A percentile compares a stretch with the other conserved stretches of the same genome.
These are phyloP conservation scores for Tolypeutes matacus DNA, from an alignment of 2,797 vertebrate species.

Conservation along the genomic window DNA sequence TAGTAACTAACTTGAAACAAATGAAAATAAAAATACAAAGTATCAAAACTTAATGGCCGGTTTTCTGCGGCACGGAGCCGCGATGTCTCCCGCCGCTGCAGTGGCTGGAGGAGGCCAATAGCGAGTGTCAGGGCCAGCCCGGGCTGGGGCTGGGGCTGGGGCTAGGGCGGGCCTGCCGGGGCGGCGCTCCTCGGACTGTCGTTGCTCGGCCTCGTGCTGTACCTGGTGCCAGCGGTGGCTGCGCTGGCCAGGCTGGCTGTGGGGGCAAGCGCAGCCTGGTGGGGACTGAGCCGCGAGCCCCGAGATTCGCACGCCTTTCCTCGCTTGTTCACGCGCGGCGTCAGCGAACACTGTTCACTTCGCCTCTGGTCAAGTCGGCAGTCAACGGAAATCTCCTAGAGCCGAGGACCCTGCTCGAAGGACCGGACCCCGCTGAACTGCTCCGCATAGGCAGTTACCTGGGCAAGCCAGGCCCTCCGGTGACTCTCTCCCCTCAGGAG, in stretches of 20 bases:
- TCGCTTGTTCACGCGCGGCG: constrained; percentile 79
- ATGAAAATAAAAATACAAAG: no score
- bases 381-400: constrained; percentile 82
- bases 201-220: constrained; percentile 77
- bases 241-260: constrained; percentile 88
- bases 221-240: constrained; percentile 83
- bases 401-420: constrained; percentile 59
- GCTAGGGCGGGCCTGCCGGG: constrained; percentile 30
- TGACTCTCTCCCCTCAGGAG: constrained; percentile 64
- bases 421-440: constrained; percentile 76
- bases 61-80: constrained; percentile 92
- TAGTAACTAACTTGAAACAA: no score
- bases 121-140: constrained; percentile 72
- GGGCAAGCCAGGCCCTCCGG: constrained; percentile 84
- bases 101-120: constrained; percentile 82
- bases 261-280: constrained; percentile 87
- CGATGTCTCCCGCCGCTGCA: constrained; percentile 90
- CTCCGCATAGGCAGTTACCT: constrained; percentile 92
- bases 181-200: constrained; percentile 70
- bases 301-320: constrained; percentile 77
- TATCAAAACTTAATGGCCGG: no score
- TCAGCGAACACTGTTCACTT: constrained; percentile 53
- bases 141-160: constrained; percentile 74
- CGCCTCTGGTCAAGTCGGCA: constrained; percentile 65
- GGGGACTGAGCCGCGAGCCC: constrained; percentile 83